Conservation (phyloP, 2,797 vertebrate genomes). For the Delichon dasypus region DNA sequence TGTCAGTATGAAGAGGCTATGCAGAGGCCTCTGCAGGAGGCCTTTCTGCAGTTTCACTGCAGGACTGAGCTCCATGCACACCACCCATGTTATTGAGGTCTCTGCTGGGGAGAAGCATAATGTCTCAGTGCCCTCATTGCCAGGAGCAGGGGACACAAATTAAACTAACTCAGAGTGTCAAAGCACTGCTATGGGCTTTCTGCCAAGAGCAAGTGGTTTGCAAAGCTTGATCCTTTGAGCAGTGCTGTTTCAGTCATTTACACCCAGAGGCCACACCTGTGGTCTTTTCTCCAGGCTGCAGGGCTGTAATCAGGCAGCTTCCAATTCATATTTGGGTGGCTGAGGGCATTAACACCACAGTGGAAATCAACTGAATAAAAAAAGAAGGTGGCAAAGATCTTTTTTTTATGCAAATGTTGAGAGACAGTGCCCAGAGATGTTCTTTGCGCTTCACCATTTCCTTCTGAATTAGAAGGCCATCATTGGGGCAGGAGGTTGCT, state of each 20-base stretch:
- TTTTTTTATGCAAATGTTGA: not conserved
- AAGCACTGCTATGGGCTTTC: not conserved
- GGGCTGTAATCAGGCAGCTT: not conserved
- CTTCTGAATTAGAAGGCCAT: not conserved
- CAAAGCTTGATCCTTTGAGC: not conserved
- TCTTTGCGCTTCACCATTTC: not conserved
- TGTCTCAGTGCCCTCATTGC: not conserved
- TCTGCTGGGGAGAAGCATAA: not conserved
- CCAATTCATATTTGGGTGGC: accelerated
- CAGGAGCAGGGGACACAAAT: not conserved
- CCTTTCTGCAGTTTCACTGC: not conserved
- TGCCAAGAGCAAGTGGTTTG: not conserved
- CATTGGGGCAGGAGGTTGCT: not conserved
- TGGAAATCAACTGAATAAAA: not conserved
- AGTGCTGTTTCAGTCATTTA: not conserved
- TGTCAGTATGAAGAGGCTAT: not conserved
- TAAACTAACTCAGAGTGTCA: not conserved
- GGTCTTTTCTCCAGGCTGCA: not conserved
- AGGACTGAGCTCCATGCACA: not conserved
- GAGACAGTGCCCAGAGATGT: not conserved
- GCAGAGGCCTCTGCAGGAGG: not conserved
- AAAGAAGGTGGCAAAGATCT: not conserved
- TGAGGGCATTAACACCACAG: not conserved
- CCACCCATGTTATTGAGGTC: not conserved
- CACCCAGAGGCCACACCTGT: not conserved